These are phyloP conservation scores for Ostrea denselamellosa DNA, from an alignment of 1,140 invertebrate genomes.

Conservation along the genomic window DNA sequence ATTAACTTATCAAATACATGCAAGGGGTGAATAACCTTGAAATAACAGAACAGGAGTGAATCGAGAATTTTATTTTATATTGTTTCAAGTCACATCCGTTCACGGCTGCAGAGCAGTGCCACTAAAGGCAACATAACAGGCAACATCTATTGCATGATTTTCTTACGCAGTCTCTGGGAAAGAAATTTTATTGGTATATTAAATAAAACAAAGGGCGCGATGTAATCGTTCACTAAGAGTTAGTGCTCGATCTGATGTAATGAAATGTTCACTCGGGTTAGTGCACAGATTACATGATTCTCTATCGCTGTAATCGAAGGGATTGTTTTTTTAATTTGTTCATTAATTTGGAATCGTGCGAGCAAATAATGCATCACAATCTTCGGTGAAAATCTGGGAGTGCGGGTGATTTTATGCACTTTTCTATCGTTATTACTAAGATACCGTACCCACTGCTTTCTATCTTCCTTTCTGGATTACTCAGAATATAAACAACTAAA, in stretches of 20 bases:
- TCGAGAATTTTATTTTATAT: background rate
- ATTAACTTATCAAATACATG: background rate
- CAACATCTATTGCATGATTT: background rate
- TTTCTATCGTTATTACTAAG: background rate
- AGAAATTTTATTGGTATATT: no score
- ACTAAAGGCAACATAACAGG: background rate
- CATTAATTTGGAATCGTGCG: no score
- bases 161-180: no score
- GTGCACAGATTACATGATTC: no score
- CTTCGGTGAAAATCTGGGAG: background rate
- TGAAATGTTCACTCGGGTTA: no score
- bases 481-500: conserved; percentile 30
- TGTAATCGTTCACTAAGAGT: no score
- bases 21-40: background rate
- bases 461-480: background rate
- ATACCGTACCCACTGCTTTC: background rate
- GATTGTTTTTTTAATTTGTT: no score
- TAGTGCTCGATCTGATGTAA: no score
- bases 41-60: no score
- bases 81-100: background rate
- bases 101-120: background rate
- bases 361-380: no score
- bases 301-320: no score
- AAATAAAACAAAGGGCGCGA: no score
- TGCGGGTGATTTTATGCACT: background rate